Evolutionary conservation across 2,113 vertebrate species (phyloP).

Genomic region (Petrocephalus zakoni): DNA sequence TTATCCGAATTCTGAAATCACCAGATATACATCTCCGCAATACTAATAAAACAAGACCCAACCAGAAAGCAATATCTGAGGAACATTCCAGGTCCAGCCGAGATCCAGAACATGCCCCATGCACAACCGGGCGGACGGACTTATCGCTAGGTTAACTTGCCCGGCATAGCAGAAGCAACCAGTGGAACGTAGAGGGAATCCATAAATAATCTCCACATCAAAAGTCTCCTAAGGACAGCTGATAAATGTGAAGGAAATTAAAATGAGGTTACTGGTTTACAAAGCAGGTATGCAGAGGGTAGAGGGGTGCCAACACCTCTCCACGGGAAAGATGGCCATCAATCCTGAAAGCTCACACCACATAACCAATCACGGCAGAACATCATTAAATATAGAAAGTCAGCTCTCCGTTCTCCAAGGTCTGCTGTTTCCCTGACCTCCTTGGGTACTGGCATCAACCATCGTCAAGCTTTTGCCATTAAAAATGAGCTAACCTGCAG

Average conservation of each 20-base stretch:
- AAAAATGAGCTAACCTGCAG: background rate
- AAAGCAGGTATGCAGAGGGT: conserved; percentile 42
- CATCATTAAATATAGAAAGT: conserved; percentile 1
- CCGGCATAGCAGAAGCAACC: background rate
- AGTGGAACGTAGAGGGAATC: conserved; percentile 32
- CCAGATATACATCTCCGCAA: background rate
- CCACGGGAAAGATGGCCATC: conserved; percentile 56
- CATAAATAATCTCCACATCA: conserved; percentile 42
- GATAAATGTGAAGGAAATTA: conserved; percentile 66
- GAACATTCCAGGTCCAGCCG: background rate
- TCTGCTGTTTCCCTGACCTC: background rate
- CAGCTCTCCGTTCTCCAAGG: background rate
- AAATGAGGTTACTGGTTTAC: conserved; percentile 68
- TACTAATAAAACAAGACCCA: background rate
- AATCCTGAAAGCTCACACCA: conserved; percentile 45
- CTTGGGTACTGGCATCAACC: background rate
- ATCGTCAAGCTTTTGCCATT: background rate
- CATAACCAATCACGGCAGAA: background rate
- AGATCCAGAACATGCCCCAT: background rate
- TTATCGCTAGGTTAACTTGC: conserved; percentile 1
- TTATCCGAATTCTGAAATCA: background rate
- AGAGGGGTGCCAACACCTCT: conserved; percentile 52
- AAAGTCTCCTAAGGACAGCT: conserved; percentile 46
- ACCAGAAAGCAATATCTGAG: background rate
- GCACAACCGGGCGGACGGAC: background rate